Evolutionary conservation across 35 echinoderm and acorn worm genomes (phyloP).

Genomic region (Holothuria glaberrima): DNA sequence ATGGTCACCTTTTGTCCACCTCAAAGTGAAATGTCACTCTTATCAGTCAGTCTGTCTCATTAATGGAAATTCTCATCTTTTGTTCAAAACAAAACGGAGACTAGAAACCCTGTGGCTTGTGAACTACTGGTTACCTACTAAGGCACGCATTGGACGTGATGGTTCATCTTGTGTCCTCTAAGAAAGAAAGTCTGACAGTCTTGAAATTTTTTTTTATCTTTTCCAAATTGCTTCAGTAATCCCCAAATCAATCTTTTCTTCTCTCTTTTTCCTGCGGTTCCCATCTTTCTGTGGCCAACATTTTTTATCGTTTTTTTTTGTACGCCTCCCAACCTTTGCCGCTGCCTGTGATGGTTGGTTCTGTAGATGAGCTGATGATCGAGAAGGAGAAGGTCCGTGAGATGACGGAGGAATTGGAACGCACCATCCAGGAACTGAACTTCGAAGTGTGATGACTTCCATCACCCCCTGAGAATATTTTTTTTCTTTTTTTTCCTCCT

Average conservation of each 20-base stretch:
- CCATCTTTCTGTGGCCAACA: background rate
- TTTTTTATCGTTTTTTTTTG: no score
- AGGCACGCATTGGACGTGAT: slow-evolving; percentile 8
- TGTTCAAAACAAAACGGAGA: no score
- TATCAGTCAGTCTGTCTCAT: no score
- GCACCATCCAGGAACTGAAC: slow-evolving; percentile 58
- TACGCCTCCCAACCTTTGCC: slow-evolving; percentile 1
- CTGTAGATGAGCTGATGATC: slow-evolving; percentile 30
- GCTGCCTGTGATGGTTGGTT: no score
- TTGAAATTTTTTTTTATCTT: slow-evolving; percentile 17
- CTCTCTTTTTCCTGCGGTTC: slow-evolving; percentile 35
- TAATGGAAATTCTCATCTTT: no score
- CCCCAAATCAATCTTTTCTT: slow-evolving; percentile 23
- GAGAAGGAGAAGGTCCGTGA: slow-evolving; percentile 47
- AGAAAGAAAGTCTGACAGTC: background rate
- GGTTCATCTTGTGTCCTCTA: slow-evolving; percentile 49
- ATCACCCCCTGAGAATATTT: background rate
- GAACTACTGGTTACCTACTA: slow-evolving; percentile 8
- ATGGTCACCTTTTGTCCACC: no score
- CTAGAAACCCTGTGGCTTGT: slow-evolving; percentile 4
- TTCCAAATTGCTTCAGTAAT: slow-evolving; percentile 41
- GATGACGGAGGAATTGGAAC: slow-evolving; percentile 62
- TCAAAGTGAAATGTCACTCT: no score
- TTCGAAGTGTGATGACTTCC: slow-evolving; percentile 49
- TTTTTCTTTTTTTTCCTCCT: background rate